These are phyloP conservation scores for Salvelinus alpinus DNA, from an alignment of 2,113 vertebrate genomes.

Conservation along the genomic window DNA sequence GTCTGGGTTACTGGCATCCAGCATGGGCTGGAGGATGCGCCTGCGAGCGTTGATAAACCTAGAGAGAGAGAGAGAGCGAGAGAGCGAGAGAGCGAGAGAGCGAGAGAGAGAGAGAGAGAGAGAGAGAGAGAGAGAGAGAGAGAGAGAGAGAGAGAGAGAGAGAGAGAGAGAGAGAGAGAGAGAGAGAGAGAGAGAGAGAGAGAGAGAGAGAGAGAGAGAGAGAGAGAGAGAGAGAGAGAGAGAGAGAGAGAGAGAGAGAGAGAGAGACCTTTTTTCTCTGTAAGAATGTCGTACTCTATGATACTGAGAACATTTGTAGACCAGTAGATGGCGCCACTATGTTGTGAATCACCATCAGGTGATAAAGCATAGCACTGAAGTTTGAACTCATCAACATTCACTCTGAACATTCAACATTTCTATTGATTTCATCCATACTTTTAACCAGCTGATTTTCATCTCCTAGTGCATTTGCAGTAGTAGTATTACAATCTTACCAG, in stretches of 20 bases:
- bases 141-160: too few species aligned
- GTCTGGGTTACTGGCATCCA: constrained; percentile 97
- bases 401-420: not conserved
- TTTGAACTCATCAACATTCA: not conserved
- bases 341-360: constrained; percentile 6
- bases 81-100: too few species aligned
- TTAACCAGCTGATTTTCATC: too few species aligned
- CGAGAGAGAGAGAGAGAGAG: not conserved
- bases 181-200: not conserved
- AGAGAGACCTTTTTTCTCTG: too few species aligned
- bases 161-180: too few species aligned
- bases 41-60: constrained; percentile 98
- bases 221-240: too few species aligned
- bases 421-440: too few species aligned
- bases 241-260: not conserved
- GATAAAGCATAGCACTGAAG: not conserved
- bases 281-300: too few species aligned
- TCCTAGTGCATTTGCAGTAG: not conserved
- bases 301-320: not conserved
- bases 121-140: too few species aligned
- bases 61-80: not conserved
- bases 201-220: too few species aligned
- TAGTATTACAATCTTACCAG: constrained; percentile 81
- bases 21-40: constrained; percentile 96
- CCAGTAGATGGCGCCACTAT: constrained; percentile 63